Percentiles rank a stretch among this genome's conserved stretches.
These are phyloP conservation scores for Luffia ferchaultella DNA, from an alignment of 2,888 invertebrate species.

Conservation along the genomic window DNA sequence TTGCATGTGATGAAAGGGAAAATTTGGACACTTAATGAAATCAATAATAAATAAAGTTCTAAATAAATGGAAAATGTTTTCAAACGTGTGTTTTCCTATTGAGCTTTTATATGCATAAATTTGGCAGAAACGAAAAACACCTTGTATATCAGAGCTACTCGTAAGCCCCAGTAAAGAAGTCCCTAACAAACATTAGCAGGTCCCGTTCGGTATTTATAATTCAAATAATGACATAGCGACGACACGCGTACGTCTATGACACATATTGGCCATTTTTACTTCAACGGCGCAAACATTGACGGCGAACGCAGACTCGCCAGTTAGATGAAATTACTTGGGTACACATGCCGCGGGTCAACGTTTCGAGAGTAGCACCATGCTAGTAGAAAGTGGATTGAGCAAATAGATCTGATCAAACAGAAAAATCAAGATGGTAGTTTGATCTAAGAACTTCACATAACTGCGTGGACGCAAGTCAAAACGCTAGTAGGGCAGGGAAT, in stretches of 20 bases:
- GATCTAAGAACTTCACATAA: not conserved
- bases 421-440: constrained; percentile 10
- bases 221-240: constrained; percentile 8
- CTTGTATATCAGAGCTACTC: too few relatives aligned
- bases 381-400: constrained; percentile 50
- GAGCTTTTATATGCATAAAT: too few relatives aligned
- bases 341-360: constrained; percentile 47
- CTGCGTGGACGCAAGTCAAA: not conserved
- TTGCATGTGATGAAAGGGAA: too few relatives aligned
- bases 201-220: not conserved
- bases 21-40: too few relatives aligned
- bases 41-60: too few relatives aligned
- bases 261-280: not conserved
- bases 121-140: too few relatives aligned
- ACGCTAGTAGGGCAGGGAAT: too few relatives aligned
- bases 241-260: constrained; percentile 23
- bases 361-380: constrained; percentile 52
- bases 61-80: too few relatives aligned
- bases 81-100: too few relatives aligned
- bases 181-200: not conserved
- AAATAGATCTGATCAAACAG: constrained; percentile 52
- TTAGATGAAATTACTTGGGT: constrained; percentile 42
- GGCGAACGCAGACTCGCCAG: constrained; percentile 15
- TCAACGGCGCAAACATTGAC: not conserved
- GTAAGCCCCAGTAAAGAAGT: too few relatives aligned